Conservation (phyloP, 2,797 vertebrate genomes). For the Brachyalestes nurse region DNA sequence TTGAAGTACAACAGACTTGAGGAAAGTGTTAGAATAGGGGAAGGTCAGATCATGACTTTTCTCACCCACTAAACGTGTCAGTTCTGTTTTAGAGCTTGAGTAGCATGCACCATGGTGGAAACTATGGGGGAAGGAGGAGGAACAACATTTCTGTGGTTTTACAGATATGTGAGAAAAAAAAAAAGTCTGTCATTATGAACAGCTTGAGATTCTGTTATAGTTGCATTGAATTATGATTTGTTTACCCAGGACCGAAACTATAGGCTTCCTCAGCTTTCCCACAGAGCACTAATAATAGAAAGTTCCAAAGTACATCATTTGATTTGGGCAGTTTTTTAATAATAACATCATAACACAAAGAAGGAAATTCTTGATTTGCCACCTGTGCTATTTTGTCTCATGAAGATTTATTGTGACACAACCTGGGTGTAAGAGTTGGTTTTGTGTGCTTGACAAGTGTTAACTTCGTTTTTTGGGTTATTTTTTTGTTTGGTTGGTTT, state of each 20-base stretch:
- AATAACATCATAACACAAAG: slow-evolving; percentile 35
- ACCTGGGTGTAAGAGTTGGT: neutral
- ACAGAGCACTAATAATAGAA: slow-evolving; percentile 1
- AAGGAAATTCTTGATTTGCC: neutral
- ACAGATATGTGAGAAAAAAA: neutral
- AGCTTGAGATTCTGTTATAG: neutral
- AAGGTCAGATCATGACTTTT: neutral
- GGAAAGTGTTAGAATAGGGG: neutral
- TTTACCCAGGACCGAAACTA: neutral
- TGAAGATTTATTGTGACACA: slow-evolving; percentile 32
- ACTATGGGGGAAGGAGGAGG: slow-evolving; percentile 1
- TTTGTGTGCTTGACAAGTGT: neutral
- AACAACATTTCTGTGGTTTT: slow-evolving; percentile 27
- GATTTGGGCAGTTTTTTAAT: slow-evolving; percentile 30
- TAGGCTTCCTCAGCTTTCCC: neutral
- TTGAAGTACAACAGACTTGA: neutral
- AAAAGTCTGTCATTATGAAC: neutral
- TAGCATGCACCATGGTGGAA: slow-evolving; percentile 12
- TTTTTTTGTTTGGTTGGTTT: rapidly evolving
- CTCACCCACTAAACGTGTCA: neutral
- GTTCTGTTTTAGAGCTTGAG: neutral
- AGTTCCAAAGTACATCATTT: neutral
- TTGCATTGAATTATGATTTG: neutral
- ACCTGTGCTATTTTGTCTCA: neutral
- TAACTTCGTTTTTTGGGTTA: neutral